Conservation (phyloP, 2,113 vertebrate species). For the Cyanocitta stelleri region DNA sequence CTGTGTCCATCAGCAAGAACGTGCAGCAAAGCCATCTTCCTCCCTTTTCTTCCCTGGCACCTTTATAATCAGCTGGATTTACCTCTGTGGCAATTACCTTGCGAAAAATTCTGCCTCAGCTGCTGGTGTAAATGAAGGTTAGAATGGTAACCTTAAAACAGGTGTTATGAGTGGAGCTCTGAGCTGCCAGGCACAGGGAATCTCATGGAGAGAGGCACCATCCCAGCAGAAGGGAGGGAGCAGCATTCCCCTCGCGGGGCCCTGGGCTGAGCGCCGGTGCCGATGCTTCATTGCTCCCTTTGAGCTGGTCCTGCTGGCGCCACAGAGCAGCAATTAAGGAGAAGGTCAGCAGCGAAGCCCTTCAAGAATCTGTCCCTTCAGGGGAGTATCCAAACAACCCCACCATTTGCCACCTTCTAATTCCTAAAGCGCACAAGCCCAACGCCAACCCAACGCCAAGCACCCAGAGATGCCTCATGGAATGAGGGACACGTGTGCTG, state of each 20-base stretch:
- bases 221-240: not conserved
- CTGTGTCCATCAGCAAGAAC: not conserved
- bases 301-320: not conserved
- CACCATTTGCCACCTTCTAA: not conserved
- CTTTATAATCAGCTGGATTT: not conserved
- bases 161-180: not conserved
- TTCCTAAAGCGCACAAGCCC: not conserved
- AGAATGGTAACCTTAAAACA: not conserved
- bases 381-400: slow-evolving; percentile 26
- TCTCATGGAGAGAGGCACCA: not conserved
- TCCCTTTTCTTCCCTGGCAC: not conserved
- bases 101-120: not conserved
- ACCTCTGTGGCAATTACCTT: not conserved
- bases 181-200: not conserved
- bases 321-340: slow-evolving; percentile 1
- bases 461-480: not conserved
- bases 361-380: slow-evolving; percentile 30
- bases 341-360: slow-evolving; percentile 9
- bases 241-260: not conserved
- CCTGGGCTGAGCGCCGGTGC: not conserved
- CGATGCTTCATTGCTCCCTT: slow-evolving; percentile 11
- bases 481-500: not conserved
- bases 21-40: rapidly evolving
- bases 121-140: not conserved
- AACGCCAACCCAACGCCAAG: not conserved